A percentile compares a stretch with the other conserved stretches of the same genome.
phyloP scores from a whole-genome alignment of 1,140 invertebrate species.

The Macrocentrus cingulum region DNA sequence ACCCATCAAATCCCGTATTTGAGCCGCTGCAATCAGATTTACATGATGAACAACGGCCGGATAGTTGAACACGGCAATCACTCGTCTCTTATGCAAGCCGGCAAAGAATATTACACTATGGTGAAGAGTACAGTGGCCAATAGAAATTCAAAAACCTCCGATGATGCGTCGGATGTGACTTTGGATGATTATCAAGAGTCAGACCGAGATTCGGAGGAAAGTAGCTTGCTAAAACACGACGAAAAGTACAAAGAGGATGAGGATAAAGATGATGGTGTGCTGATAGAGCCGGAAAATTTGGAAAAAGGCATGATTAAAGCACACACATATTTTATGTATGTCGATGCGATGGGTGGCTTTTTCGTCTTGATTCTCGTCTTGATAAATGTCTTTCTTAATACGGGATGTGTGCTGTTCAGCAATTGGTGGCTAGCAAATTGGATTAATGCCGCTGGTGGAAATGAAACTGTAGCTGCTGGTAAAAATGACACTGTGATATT shows the following conservation, averaged over 20 bases:
- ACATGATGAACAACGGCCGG: slow-evolving; percentile 64
- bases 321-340: slow-evolving; percentile 60
- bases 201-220: background rate
- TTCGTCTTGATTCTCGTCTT: slow-evolving; percentile 59
- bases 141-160: slow-evolving; percentile 15
- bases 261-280: slow-evolving; percentile 8
- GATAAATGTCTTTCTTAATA: slow-evolving; percentile 60
- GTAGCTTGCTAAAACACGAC: background rate
- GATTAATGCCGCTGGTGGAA: slow-evolving; percentile 59
- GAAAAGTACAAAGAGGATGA: slow-evolving; percentile 3
- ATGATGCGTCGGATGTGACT: background rate
- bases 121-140: slow-evolving; percentile 31
- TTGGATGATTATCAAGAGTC: background rate
- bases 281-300: slow-evolving; percentile 56
- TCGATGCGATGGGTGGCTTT: slow-evolving; percentile 65
- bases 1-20: slow-evolving; percentile 67
- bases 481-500: slow-evolving; percentile 46
- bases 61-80: slow-evolving; percentile 72
- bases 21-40: slow-evolving; percentile 63
- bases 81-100: slow-evolving; percentile 63
- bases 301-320: slow-evolving; percentile 55
- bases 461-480: slow-evolving; percentile 28
- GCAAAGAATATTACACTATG: slow-evolving; percentile 64
- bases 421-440: slow-evolving; percentile 72
- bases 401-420: slow-evolving; percentile 63